Evolutionary conservation across 2,113 vertebrate genomes (phyloP).

Genomic region (Struthidea cinerea): DNA sequence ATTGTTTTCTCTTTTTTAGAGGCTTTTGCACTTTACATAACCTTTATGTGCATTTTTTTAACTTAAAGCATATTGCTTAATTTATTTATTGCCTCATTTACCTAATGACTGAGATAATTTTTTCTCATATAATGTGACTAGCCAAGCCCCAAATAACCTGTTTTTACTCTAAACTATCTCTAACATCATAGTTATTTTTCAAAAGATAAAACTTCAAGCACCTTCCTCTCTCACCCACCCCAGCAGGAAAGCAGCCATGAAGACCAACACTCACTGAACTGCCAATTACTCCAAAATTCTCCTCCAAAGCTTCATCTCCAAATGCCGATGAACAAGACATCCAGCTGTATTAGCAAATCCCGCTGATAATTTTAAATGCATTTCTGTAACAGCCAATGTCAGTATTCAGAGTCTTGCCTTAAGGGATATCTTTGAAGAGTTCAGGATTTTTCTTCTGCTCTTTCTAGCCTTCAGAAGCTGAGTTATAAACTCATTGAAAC

Average conservation of each 20-base stretch:
- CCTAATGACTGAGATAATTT: neutral
- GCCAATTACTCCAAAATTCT: neutral
- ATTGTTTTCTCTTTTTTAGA: neutral
- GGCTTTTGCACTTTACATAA: neutral
- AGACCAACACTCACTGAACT: neutral
- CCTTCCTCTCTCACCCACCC: neutral
- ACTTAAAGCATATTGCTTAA: neutral
- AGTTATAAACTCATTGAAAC: neutral
- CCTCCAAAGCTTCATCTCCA: neutral
- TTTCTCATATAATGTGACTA: neutral
- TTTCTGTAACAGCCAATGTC: neutral
- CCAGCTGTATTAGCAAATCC: neutral
- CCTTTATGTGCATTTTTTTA: neutral
- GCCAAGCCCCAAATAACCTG: neutral
- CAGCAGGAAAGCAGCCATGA: neutral
- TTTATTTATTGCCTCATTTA: too few relatives aligned
- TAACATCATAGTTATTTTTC: neutral
- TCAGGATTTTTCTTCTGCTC: neutral
- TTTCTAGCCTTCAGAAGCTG: neutral
- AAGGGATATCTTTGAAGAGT: neutral
- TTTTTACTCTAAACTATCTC: neutral
- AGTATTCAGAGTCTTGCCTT: neutral
- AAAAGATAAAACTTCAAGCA: neutral
- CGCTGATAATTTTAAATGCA: neutral
- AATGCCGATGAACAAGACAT: neutral